phyloP scores from a whole-genome alignment of 2,113 vertebrate species.

The Apistogramma diplotaenia region DNA sequence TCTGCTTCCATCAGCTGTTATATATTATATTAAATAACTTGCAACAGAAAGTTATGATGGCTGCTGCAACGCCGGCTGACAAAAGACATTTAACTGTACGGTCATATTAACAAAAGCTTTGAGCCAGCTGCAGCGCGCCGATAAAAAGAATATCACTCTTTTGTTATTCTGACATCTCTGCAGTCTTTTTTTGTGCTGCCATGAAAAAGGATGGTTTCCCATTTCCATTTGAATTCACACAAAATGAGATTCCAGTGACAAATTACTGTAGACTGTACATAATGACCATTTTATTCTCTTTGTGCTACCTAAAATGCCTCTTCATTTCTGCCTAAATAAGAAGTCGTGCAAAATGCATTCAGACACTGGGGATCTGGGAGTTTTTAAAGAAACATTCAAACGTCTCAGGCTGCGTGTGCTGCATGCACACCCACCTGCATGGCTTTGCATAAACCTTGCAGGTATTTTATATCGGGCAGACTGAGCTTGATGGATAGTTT shows the following conservation, averaged over 20 bases:
- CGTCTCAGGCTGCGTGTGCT: background rate
- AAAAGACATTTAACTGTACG: slow-evolving; percentile 49
- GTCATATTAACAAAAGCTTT: slow-evolving; percentile 54
- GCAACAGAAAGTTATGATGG: background rate
- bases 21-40: slow-evolving; percentile 19
- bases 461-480: slow-evolving; percentile 40
- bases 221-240: slow-evolving; percentile 44
- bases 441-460: slow-evolving; percentile 9
- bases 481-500: slow-evolving; percentile 54
- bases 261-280: slow-evolving; percentile 49
- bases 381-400: background rate
- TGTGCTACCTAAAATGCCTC: slow-evolving; percentile 39
- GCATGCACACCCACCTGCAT: background rate
- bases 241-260: slow-evolving; percentile 61
- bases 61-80: slow-evolving; percentile 4
- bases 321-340: slow-evolving; percentile 38
- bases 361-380: background rate
- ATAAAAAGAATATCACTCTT: slow-evolving; percentile 63
- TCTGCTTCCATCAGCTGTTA: slow-evolving; percentile 1
- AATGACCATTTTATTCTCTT: slow-evolving; percentile 53
- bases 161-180: slow-evolving; percentile 66
- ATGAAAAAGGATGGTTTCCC: slow-evolving; percentile 37
- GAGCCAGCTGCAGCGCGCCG: slow-evolving; percentile 40
- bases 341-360: slow-evolving; percentile 13
- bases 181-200: slow-evolving; percentile 49